phyloP scores from a whole-genome alignment of 2,888 invertebrate genomes.

The Agrilus biguttatus region DNA sequence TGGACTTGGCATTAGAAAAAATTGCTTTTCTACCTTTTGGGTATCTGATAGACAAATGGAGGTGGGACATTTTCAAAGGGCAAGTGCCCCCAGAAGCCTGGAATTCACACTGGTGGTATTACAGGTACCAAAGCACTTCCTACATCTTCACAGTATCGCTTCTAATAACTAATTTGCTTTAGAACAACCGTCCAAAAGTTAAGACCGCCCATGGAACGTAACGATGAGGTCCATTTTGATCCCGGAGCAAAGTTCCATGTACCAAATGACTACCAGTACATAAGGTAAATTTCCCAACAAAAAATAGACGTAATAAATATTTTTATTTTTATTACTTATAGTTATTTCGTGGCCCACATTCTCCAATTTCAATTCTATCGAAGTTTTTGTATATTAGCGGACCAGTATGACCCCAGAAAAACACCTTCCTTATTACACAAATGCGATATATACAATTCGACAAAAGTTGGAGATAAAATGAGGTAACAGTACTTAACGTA shows the following conservation, averaged over 20 bases:
- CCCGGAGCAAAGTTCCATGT: constrained; percentile 34
- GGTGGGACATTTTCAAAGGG: constrained; percentile 39
- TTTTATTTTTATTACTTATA: constrained; percentile 13
- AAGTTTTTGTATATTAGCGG: constrained; percentile 49
- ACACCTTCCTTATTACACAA: constrained; percentile 45
- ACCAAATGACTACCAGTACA: constrained; percentile 30
- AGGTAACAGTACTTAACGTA: constrained; percentile 29
- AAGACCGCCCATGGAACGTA: constrained; percentile 26
- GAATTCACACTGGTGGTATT: constrained; percentile 31
- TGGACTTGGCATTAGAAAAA: constrained; percentile 32
- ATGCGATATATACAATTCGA: constrained; percentile 55
- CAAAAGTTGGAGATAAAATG: constrained; percentile 48
- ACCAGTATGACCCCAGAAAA: constrained; percentile 40
- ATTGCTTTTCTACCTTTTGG: constrained; percentile 42
- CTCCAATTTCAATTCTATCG: constrained; percentile 63
- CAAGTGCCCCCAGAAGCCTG: constrained; percentile 26
- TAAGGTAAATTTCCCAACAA: constrained; percentile 17
- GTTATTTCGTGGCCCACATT: constrained; percentile 48
- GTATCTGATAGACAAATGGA: constrained; percentile 39
- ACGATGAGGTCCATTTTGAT: constrained; percentile 30
- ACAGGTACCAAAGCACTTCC: constrained; percentile 9
- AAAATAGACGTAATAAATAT: not conserved
- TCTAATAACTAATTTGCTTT: not conserved
- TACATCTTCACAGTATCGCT: not conserved
- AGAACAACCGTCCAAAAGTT: constrained; percentile 31